Evolutionary conservation across 2,888 invertebrate species (phyloP), one percentile per base, ranked within the genome.

Genomic region (Drosophila buzzatii): DNA sequence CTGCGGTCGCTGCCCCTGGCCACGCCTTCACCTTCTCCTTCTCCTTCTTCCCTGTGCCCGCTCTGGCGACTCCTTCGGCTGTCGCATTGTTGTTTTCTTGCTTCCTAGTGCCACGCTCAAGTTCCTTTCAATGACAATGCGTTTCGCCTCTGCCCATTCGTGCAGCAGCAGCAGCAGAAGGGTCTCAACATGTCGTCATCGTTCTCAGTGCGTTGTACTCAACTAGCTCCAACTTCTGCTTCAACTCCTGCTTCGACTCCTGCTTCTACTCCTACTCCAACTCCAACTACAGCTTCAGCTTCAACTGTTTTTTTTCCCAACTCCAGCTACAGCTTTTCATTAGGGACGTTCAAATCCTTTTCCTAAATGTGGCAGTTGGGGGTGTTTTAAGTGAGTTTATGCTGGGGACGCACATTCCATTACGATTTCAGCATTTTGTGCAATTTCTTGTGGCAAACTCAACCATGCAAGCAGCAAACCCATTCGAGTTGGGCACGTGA

Each of bases 1-100:
- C 74, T 86, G 86, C 89, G 83, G 85, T 86, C 86, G 89, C 89
- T 85, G 85, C 89, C 86, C 86, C 89, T 85, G 89, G 85, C 86
- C 67, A 70, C 45, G 51, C 33, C 52, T 37, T 47, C 70, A 6
- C 49, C 16, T 27, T 71, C 45, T 33, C 33, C 52, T 37, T 37
- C 69, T 5, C 49, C 49, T 65, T 41, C 27, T 27, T 27, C 37
- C 2, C 67, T 55, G 53, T 67, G 64, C 62, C 70, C 60, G 53
- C 31, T 31, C 18, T n/a, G 20, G 47, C 70, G n/a, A n/a, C 41
- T 56, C 58, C 42, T 57, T 47, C 45, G 57, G 61, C 49, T 52
- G 49, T 18, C 41, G 37, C 39, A 69, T 82, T 72, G 72, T 71
- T 73, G 51, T 73, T 70, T 70, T 71, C 42, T 27, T 64, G 67